phyloP scores from a whole-genome alignment of 2,113 vertebrate genomes.

The Silurus asotus region DNA sequence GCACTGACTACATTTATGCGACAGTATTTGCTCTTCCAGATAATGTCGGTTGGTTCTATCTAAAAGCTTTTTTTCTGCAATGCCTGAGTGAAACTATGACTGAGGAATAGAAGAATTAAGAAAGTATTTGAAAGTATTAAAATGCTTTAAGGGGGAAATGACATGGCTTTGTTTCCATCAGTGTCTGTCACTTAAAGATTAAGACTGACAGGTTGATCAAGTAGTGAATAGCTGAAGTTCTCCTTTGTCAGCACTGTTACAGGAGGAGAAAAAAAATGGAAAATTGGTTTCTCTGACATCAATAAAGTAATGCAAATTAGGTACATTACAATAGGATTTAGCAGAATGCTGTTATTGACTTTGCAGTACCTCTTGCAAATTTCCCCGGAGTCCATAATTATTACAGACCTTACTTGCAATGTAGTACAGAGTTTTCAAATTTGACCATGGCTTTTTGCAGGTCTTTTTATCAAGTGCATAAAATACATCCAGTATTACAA shows the following conservation, averaged over 20 bases:
- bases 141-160: background rate
- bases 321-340: slow-evolving; percentile 37
- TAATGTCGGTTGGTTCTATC: slow-evolving; percentile 3
- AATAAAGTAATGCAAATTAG: slow-evolving; percentile 38
- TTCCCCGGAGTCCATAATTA: slow-evolving; percentile 33
- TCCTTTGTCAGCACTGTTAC: slow-evolving; percentile 16
- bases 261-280: slow-evolving; percentile 17
- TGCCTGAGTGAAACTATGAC: background rate
- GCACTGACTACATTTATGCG: background rate
- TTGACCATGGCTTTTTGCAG: background rate
- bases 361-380: slow-evolving; percentile 27
- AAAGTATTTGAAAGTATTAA: slow-evolving; percentile 34
- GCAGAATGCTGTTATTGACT: slow-evolving; percentile 23
- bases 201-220: slow-evolving; percentile 13
- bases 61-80: background rate
- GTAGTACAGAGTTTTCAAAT: slow-evolving; percentile 24
- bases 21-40: background rate
- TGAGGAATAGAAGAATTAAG: slow-evolving; percentile 10
- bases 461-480: background rate
- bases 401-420: slow-evolving; percentile 18
- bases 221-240: slow-evolving; percentile 9
- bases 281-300: slow-evolving; percentile 13
- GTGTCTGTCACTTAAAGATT: slow-evolving; percentile 21
- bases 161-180: slow-evolving; percentile 20
- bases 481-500: background rate